These are phyloP conservation scores for Drosophila nikananu DNA, from an alignment of 1,140 invertebrate species.

Conservation along the genomic window DNA sequence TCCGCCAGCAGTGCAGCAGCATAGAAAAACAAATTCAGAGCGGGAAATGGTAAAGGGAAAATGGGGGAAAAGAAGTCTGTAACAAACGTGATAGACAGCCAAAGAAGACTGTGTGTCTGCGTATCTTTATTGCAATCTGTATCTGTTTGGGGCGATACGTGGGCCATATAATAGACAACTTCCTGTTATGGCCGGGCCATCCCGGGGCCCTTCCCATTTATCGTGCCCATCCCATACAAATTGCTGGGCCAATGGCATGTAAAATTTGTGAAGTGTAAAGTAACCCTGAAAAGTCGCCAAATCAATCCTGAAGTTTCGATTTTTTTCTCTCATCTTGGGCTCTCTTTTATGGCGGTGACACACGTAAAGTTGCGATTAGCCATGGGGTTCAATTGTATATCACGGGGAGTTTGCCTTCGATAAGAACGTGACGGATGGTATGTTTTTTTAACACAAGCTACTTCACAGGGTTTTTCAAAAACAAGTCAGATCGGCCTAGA, in stretches of 20 bases:
- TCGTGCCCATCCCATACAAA: slow-evolving; percentile 22
- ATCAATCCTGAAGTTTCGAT: slow-evolving; percentile 34
- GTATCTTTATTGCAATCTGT: slow-evolving; percentile 43
- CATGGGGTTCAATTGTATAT: slow-evolving; percentile 31
- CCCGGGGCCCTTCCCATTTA: slow-evolving; percentile 2
- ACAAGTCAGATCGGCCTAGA: not conserved
- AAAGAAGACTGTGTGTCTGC: slow-evolving; percentile 26
- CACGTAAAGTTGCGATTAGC: slow-evolving; percentile 54
- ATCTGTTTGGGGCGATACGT: slow-evolving; percentile 16
- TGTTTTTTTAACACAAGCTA: not conserved
- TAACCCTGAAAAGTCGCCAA: slow-evolving; percentile 31
- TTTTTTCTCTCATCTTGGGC: slow-evolving; percentile 9
- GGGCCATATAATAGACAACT: slow-evolving; percentile 63
- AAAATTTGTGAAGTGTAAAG: slow-evolving; percentile 68
- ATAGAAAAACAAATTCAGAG: slow-evolving; percentile 26
- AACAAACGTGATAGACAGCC: slow-evolving; percentile 34
- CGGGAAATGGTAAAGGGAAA: slow-evolving; percentile 34
- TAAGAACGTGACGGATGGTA: slow-evolving; percentile 50
- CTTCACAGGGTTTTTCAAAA: not conserved
- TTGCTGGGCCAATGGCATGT: slow-evolving; percentile 57
- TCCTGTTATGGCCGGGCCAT: slow-evolving; percentile 54
- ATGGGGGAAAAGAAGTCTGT: not conserved
- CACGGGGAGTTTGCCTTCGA: slow-evolving; percentile 25
- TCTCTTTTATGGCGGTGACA: slow-evolving; percentile 39
- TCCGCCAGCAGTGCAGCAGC: slow-evolving; percentile 34